Evolutionary conservation across 1,140 invertebrate species (phyloP).

Genomic region (Andricus grossulariae): DNA sequence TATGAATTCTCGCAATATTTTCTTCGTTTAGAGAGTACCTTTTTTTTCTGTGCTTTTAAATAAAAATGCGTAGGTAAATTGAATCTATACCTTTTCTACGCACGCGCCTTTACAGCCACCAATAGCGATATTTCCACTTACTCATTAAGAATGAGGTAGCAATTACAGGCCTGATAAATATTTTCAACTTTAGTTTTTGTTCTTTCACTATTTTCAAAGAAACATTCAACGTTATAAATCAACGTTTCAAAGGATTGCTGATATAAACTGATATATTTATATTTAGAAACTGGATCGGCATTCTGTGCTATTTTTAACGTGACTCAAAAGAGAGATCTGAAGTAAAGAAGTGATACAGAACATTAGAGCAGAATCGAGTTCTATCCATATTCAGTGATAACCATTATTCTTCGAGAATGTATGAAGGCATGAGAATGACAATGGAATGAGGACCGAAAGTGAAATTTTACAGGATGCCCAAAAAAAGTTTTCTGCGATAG

Average conservation of each 20-base stretch:
- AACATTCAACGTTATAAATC: slow-evolving; percentile 11
- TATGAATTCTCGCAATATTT: too few relatives aligned
- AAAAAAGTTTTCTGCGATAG: too few relatives aligned
- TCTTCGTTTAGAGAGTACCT: too few relatives aligned
- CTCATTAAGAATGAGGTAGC: slow-evolving; percentile 17
- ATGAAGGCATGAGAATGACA: too few relatives aligned
- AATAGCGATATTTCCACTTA: slow-evolving; percentile 6
- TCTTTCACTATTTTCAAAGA: neutral
- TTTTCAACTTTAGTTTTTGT: neutral
- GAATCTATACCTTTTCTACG: slow-evolving; percentile 16
- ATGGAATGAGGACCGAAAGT: too few relatives aligned
- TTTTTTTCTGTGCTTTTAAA: too few relatives aligned
- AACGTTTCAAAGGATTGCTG: neutral
- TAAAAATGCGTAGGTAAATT: neutral
- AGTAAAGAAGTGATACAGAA: neutral
- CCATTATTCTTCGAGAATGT: neutral
- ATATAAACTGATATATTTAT: slow-evolving; percentile 22
- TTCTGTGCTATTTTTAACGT: slow-evolving; percentile 6
- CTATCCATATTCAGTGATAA: neutral
- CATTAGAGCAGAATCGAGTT: neutral
- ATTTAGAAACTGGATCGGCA: slow-evolving; percentile 25
- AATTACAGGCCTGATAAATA: neutral
- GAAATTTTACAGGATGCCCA: too few relatives aligned
- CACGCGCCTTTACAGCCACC: slow-evolving; percentile 12
- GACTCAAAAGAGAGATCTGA: neutral